Evolutionary conservation across 2,888 invertebrate genomes (phyloP).

Genomic region (Odontocerum albicorne): DNA sequence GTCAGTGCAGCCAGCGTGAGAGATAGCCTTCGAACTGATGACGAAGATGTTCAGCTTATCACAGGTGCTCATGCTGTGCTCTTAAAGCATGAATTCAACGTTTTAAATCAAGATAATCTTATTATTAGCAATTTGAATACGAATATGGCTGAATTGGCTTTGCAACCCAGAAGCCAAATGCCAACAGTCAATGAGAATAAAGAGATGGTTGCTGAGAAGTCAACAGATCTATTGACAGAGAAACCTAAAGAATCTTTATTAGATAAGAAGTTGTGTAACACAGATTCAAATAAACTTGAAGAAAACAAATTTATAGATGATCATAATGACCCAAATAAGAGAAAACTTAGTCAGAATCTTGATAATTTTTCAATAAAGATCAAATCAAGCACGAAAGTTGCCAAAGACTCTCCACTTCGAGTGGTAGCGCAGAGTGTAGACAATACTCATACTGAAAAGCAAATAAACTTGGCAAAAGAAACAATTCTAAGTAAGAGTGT

Average conservation of each 20-base stretch:
- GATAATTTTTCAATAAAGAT: constrained; percentile 49
- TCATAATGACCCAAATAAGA: constrained; percentile 45
- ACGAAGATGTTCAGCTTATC: constrained; percentile 54
- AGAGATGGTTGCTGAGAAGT: constrained; percentile 31
- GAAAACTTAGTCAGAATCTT: constrained; percentile 50
- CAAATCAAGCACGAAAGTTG: constrained; percentile 37
- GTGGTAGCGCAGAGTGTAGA: constrained; percentile 12
- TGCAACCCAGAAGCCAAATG: constrained; percentile 23
- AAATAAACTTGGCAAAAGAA: constrained; percentile 16
- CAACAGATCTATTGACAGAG: constrained; percentile 38
- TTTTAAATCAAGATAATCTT: constrained; percentile 55
- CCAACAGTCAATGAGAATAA: constrained; percentile 13
- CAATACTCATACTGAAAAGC: constrained; percentile 10
- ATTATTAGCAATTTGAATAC: constrained; percentile 55
- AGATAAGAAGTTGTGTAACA: constrained; percentile 46
- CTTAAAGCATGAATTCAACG: constrained; percentile 52
- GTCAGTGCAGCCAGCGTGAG: constrained; percentile 55
- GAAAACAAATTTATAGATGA: constrained; percentile 31
- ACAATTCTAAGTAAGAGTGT: constrained; percentile 54
- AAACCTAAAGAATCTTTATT: constrained; percentile 39
- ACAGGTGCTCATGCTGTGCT: constrained; percentile 53
- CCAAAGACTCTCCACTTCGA: constrained; percentile 2
- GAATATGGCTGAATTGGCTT: constrained; percentile 51
- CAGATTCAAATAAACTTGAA: constrained; percentile 41
- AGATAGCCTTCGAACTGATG: constrained; percentile 56